These are phyloP conservation scores for Phoxinus phoxinus DNA, from an alignment of 2,113 vertebrate genomes.

Conservation along the genomic window DNA sequence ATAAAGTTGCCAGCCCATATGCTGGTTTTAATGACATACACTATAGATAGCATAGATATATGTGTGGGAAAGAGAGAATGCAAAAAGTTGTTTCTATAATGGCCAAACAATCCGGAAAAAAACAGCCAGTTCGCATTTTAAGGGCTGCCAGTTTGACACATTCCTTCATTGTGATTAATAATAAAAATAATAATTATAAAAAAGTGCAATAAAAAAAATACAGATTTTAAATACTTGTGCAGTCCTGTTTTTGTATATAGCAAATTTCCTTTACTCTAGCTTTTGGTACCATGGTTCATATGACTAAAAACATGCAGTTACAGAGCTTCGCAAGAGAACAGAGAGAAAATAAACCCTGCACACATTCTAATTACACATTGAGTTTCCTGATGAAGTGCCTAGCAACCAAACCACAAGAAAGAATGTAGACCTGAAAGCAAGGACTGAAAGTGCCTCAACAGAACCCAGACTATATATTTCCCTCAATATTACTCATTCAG, in stretches of 20 bases:
- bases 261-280: not conserved
- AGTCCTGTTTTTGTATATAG: not conserved
- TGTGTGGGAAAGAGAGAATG: not conserved
- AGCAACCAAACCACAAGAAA: slow-evolving; percentile 26
- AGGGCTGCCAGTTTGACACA: not conserved
- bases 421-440: slow-evolving; percentile 7
- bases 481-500: slow-evolving; percentile 23
- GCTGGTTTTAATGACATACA: not conserved
- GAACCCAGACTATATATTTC: slow-evolving; percentile 18
- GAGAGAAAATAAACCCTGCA: slow-evolving; percentile 2
- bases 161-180: not conserved
- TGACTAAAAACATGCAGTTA: not conserved
- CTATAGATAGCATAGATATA: not conserved
- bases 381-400: slow-evolving; percentile 35
- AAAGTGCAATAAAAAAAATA: not conserved
- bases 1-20: not conserved
- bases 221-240: not conserved
- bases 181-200: too few species aligned
- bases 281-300: not conserved
- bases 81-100: not conserved
- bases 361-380: slow-evolving; percentile 26
- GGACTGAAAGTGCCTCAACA: slow-evolving; percentile 18
- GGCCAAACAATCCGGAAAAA: not conserved
- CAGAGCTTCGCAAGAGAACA: not conserved
- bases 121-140: not conserved